Conservation (phyloP, 2,113 vertebrate genomes). For the Corythaixoides concolor region DNA sequence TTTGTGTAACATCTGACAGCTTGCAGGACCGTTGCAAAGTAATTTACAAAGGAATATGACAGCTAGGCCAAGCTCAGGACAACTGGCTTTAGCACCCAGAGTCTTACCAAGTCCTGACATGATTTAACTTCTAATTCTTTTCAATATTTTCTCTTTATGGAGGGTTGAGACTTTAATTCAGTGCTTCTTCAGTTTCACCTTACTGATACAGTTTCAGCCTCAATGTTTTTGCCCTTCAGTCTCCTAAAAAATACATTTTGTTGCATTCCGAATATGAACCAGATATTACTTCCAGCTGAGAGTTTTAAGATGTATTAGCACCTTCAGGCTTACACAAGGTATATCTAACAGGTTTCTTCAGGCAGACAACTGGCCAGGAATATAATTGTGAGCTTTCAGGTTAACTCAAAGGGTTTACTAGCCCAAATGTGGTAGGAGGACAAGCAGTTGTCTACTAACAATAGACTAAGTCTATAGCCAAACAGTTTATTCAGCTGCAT, state of each 20-base stretch:
- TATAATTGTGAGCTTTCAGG: background rate
- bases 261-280: background rate
- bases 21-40: background rate
- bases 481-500: background rate
- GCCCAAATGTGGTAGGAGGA: background rate
- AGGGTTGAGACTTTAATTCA: background rate
- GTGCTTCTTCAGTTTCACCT: background rate
- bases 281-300: background rate
- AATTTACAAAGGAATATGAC: background rate
- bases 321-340: background rate
- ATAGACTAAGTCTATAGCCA: background rate
- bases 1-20: background rate
- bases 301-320: background rate
- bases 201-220: background rate
- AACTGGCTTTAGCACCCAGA: background rate
- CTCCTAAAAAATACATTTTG: background rate
- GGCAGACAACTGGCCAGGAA: background rate
- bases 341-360: background rate
- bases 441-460: background rate
- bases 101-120: background rate
- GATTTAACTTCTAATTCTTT: background rate
- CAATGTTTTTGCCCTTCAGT: background rate
- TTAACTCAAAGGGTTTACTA: background rate
- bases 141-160: background rate
- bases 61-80: background rate